These are phyloP conservation scores for Halocynthia aurantium DNA, from an alignment of 23 tunicate species.

Conservation along the genomic window DNA sequence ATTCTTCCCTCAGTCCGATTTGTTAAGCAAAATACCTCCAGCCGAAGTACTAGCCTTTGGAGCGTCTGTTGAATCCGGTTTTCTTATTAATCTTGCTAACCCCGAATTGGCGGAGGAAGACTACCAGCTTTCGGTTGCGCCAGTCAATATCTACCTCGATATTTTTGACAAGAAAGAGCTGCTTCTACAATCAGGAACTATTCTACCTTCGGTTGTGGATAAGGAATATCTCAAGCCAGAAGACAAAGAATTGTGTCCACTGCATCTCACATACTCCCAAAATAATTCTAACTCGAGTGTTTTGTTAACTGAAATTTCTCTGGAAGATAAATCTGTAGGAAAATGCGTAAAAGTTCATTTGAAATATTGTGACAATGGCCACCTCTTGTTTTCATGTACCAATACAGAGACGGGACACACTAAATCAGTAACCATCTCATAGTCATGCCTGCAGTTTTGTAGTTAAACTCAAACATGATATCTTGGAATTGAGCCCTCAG, in stretches of 20 bases:
- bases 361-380: slow-evolving; percentile 6
- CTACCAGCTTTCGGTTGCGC: slow-evolving; percentile 2
- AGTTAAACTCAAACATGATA: too few species aligned
- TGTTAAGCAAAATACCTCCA: slow-evolving; percentile 15
- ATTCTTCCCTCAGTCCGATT: slow-evolving; percentile 8
- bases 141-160: slow-evolving; percentile 17
- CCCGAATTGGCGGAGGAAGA: slow-evolving; percentile 20
- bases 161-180: slow-evolving; percentile 4
- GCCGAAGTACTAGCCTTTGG: slow-evolving; percentile 22
- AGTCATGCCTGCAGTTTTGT: background rate
- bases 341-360: background rate
- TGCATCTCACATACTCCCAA: background rate
- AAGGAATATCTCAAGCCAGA: background rate
- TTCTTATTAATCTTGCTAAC: slow-evolving; percentile 4
- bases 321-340: background rate
- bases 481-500: too few species aligned
- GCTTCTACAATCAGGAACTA: slow-evolving; percentile 9
- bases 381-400: background rate
- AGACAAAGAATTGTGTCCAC: background rate
- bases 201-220: slow-evolving; percentile 7
- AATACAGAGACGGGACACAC: background rate
- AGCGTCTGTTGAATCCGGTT: slow-evolving; percentile 14
- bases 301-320: background rate
- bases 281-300: background rate
- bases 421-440: background rate